Conservation (phyloP, 2,113 vertebrate species). For the Sinocyclocheilus maitianheensis region DNA sequence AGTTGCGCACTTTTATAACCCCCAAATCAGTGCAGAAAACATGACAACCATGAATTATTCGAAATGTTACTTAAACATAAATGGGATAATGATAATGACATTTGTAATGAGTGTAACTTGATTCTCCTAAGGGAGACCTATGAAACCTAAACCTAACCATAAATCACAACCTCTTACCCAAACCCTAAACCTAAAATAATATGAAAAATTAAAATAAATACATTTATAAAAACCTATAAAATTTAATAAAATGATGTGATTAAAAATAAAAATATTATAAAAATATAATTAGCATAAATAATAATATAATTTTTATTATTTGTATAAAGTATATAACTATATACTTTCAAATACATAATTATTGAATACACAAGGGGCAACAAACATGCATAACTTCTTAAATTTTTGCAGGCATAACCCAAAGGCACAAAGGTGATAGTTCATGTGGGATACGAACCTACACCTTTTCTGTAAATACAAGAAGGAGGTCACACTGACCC, state of each 20-base stretch:
- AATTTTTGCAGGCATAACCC: background rate
- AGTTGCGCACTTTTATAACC: background rate
- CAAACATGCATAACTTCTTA: background rate
- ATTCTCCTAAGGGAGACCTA: background rate
- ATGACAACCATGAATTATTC: background rate
- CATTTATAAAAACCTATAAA: background rate
- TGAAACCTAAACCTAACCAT: background rate
- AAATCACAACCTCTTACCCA: background rate
- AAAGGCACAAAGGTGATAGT: conserved; percentile 13
- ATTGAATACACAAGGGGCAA: background rate
- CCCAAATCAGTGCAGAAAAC: background rate
- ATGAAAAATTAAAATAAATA: background rate
- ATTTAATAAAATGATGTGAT: too few species aligned
- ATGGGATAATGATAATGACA: background rate
- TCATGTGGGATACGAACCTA: background rate
- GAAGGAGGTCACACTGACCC: background rate
- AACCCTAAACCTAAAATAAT: background rate
- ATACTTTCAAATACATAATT: background rate
- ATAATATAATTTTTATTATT: too few species aligned
- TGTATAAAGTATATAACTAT: background rate
- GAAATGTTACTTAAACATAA: background rate
- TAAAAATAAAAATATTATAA: too few species aligned
- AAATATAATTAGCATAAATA: too few species aligned
- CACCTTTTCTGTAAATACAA: background rate
- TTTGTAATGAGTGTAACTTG: background rate